These are phyloP conservation scores for Protonemura montana DNA, from an alignment of 2,888 invertebrate genomes.

Conservation along the genomic window DNA sequence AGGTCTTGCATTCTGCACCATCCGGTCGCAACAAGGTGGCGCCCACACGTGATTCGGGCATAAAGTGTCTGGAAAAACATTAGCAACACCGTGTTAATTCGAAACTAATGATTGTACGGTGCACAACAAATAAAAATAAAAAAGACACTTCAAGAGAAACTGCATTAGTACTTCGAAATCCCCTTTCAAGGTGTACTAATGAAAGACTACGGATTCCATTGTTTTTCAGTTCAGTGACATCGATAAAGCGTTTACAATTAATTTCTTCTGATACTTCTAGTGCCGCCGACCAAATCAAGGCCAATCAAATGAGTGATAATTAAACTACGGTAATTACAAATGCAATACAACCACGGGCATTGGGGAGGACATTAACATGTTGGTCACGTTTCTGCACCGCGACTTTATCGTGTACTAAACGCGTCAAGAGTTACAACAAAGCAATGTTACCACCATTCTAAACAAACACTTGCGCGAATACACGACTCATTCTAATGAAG, in stretches of 20 bases:
- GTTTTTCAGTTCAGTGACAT: background rate
- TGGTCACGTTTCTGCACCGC: background rate
- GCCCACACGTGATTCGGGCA: no score
- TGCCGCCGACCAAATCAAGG: background rate
- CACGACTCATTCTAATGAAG: constrained; percentile 17
- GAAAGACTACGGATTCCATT: no score
- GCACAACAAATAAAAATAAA: background rate
- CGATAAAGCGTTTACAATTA: background rate
- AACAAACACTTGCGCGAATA: background rate
- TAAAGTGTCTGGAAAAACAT: background rate
- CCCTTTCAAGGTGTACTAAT: background rate
- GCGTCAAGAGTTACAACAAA: background rate
- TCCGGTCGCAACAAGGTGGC: no score
- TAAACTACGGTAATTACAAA: background rate
- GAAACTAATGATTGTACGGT: background rate
- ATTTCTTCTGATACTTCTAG: background rate
- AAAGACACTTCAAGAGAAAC: background rate
- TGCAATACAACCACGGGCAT: background rate
- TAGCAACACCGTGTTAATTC: background rate
- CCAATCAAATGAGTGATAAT: background rate
- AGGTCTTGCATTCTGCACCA: no score
- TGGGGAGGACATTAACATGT: background rate
- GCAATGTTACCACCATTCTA: background rate
- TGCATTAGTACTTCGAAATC: background rate
- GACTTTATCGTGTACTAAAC: background rate